Evolutionary conservation across 1,140 invertebrate genomes (phyloP), one percentile per base, ranked within the genome.

Genomic region (Saxidomus purpurata): DNA sequence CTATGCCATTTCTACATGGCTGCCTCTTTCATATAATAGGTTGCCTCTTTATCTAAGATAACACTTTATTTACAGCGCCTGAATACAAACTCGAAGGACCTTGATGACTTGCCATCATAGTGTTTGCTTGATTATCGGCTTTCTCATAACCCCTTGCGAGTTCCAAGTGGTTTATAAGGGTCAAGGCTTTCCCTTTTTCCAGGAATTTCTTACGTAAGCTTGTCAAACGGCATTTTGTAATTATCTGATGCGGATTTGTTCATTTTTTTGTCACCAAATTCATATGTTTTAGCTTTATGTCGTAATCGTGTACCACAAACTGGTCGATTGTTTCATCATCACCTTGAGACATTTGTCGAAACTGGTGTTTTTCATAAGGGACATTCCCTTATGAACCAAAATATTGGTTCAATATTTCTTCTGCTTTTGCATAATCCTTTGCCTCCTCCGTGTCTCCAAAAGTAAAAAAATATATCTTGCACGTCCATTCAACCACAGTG

Each of bases 391-490:
- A 25, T 17, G 87, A 82, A 31, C 8, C 76, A 38, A 92, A 92
- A 84, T 90, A 76, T 31, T 25, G 25, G 25, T 83, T 17, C 31
- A 90, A 47, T 8, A 52, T 82, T 49, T 55, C 40, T 31, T 69
- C 28, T 22, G 89, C 71, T 43, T 83, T 76, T n/a, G 22, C 77
- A 43, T 90, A 90, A n/a, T 59, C 85, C 69, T 74, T 67, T 9
- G 82, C 81, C 0, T 40, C 89, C 13, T 17, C 82, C 61, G 31
- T 34, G 19, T 86, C 82, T 38, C 28, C 67, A 13, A 63, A 34
- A 17, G 85, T 90, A 40, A 71, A 90, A 61, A 77, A 92, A n/a
- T 28, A 92, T 89, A 31, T 92, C 87, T 76, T 92, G 92, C 22
- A 90, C 89, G 19, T 90, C 79, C 17, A 84, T n/a, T n/a, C n/a